These are phyloP conservation scores for Alosa sapidissima DNA, from an alignment of 2,797 vertebrate species.

Conservation along the genomic window DNA sequence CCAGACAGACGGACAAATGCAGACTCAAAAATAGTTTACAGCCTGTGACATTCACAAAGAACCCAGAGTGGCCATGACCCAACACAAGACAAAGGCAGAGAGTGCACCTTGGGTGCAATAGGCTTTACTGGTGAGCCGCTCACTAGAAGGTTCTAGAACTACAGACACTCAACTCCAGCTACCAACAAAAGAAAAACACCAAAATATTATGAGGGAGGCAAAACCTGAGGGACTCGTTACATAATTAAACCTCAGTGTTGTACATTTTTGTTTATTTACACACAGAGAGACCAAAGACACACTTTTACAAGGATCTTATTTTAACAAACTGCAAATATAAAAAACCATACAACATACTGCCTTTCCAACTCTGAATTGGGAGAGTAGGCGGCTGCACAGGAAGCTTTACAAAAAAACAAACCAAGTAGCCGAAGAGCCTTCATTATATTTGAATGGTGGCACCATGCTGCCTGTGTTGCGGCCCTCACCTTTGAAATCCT, in stretches of 20 bases:
- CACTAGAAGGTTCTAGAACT: not conserved
- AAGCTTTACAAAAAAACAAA: not conserved
- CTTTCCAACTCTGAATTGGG: not conserved
- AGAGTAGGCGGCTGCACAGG: not conserved
- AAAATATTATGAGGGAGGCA: not conserved
- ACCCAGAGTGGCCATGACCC: not conserved
- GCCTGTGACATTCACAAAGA: not conserved
- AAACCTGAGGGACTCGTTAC: not conserved
- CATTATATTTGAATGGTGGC: not conserved
- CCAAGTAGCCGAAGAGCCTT: not conserved
- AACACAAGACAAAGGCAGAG: not conserved
- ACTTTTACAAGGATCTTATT: not conserved
- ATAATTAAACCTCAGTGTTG: not conserved
- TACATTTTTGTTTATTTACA: not conserved
- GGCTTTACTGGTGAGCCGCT: not conserved
- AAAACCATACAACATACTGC: not conserved
- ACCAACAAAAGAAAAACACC: not conserved
- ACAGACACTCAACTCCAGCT: not conserved
- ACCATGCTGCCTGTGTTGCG: not conserved
- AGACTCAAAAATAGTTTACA: constrained; percentile 10
- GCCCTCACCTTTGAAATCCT: constrained; percentile 89
- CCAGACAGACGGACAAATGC: not conserved
- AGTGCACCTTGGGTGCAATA: not conserved
- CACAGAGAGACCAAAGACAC: not conserved
- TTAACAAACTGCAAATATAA: not conserved